Evolutionary conservation across 2,888 invertebrate genomes (phyloP), one percentile per base, ranked within the genome.

Genomic region (Xanthorhoe spadicearia): DNA sequence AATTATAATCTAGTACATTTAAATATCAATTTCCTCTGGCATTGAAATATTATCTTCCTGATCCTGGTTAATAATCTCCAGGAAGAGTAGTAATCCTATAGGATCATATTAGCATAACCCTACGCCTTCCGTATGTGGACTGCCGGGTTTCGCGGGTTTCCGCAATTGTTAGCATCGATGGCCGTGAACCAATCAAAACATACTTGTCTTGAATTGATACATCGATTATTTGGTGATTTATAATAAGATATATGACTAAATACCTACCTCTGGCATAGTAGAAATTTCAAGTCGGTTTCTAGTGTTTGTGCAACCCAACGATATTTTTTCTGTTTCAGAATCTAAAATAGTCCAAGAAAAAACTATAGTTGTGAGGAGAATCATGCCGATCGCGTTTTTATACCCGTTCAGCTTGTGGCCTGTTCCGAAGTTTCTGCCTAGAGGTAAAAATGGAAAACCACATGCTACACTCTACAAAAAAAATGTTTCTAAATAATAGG

Each of bases 341-440:
- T 78, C 85, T 0, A 87, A 83, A 74, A 87, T 85, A 77, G 77
- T 82, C 49, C 85, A 83, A 68, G 89, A 90, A 49, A 87, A 88
- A 35, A 81, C 85, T 0, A 89, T 90, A 65, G 81, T 87, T 0
- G 84, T 91, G 5, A 81, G 85, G 64, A 83, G 87, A 68, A 74
- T n/a, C n/a, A n/a, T 90, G 71, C 90, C 88, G 0, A 83, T 83
- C 10, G 81, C 87, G 0, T 87, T 85, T 64, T 86, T 84, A 72
- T 90, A 88, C 53, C 92, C 92, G 1, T 88, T 87, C 70, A 93
- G 89, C 69, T 73, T 93, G 53, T 90, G 91, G 89, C 92, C 92
- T 0, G 46, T 92, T 32, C 90, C 90, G 0, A 90, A 86, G 71
- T 88, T 82, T 72, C 83, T 83, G 43, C 70, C 77, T 0, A 82